Conservation (phyloP, 2,113 vertebrate genomes). For the Phylloscopus trochiloides region DNA sequence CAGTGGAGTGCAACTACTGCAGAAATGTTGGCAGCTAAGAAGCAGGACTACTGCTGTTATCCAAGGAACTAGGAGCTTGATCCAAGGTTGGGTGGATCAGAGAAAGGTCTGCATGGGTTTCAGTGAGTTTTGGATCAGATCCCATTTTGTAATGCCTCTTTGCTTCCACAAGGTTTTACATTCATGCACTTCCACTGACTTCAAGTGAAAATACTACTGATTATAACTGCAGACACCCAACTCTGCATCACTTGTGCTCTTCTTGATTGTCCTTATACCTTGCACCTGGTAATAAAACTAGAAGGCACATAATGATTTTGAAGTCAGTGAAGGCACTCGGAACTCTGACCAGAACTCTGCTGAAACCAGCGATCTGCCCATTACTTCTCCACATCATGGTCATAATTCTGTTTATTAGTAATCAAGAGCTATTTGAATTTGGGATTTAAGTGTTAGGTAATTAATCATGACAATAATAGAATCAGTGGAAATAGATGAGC, state of each 20-base stretch:
- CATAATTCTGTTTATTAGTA: background rate
- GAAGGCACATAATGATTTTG: background rate
- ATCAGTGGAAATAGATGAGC: background rate
- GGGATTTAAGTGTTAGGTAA: background rate
- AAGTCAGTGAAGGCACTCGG: background rate
- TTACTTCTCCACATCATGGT: background rate
- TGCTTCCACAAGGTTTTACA: background rate
- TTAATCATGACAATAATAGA: background rate
- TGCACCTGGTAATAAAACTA: background rate
- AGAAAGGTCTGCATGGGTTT: background rate
- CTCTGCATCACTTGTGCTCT: background rate
- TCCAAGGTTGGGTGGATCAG: background rate
- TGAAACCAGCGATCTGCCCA: background rate
- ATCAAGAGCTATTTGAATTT: background rate
- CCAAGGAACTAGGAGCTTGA: background rate
- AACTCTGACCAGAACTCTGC: background rate
- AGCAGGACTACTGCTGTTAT: background rate
- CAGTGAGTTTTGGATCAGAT: background rate
- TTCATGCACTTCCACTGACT: background rate
- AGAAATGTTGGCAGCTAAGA: background rate
- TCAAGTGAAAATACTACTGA: background rate
- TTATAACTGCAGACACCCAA: background rate
- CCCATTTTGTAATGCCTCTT: background rate
- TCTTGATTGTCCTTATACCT: background rate
- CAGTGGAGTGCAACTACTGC: background rate